Percentiles rank a stretch among this genome's conserved stretches.
Evolutionary conservation across 2,888 invertebrate species (phyloP).

Genomic region (Hymenopus coronatus): DNA sequence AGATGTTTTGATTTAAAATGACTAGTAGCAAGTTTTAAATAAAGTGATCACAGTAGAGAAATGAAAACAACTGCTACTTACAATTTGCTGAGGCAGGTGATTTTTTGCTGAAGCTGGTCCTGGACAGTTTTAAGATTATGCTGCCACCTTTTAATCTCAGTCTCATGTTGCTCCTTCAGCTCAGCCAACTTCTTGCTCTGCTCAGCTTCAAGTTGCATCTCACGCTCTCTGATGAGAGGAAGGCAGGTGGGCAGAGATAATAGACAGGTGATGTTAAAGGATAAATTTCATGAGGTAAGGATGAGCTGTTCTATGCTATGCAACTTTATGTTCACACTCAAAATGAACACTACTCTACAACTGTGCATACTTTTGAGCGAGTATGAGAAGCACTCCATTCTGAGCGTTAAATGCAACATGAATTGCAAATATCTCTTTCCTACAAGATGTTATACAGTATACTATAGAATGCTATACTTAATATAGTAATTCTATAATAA

Average conservation of each 20-base stretch:
- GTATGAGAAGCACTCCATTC: not conserved
- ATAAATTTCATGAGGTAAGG: not conserved
- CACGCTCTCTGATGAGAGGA: slow-evolving; percentile 28
- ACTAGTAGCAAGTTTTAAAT: too few species aligned
- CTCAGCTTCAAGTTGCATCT: slow-evolving; percentile 24
- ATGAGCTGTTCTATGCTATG: not conserved
- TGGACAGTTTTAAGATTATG: slow-evolving; percentile 12
- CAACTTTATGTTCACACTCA: not conserved
- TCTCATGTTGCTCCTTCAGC: slow-evolving; percentile 20
- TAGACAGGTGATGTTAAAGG: not conserved
- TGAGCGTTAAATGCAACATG: not conserved
- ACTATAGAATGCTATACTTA: slow-evolving; percentile 1
- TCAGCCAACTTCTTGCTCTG: slow-evolving; percentile 18
- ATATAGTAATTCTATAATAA: slow-evolving; percentile 1
- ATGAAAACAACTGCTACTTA: not conserved
- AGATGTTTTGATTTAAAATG: not conserved
- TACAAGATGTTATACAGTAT: not conserved
- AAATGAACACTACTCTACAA: not conserved
- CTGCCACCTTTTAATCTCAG: slow-evolving; percentile 23
- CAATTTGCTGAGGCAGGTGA: slow-evolving; percentile 9
- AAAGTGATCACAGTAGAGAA: not conserved
- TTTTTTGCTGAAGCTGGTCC: slow-evolving; percentile 9
- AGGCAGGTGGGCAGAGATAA: slow-evolving; percentile 7
- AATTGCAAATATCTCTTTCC: not conserved
- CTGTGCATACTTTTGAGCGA: not conserved